These are phyloP conservation scores for Epirrita christyi DNA, from an alignment of 2,888 invertebrate genomes.

Conservation along the genomic window DNA sequence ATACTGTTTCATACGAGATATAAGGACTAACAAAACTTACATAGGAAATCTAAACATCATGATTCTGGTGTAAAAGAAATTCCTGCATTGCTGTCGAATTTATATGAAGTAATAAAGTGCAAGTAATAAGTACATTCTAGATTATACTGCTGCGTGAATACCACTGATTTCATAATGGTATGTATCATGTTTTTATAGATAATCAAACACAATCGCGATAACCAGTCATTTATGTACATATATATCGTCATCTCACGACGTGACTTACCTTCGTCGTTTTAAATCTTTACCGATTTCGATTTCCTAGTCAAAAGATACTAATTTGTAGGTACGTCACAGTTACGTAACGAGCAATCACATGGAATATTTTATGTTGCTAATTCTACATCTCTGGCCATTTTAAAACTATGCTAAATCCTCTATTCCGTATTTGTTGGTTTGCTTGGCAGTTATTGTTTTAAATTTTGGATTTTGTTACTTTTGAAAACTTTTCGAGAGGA, in stretches of 20 bases:
- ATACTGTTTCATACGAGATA: too few species aligned
- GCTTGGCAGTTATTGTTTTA: not conserved
- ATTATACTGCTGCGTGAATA: not conserved
- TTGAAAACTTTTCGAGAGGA: too few species aligned
- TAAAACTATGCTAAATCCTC: not conserved
- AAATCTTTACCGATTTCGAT: constrained; percentile 41
- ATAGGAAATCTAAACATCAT: too few species aligned
- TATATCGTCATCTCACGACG: constrained; percentile 45
- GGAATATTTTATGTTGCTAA: constrained; percentile 28
- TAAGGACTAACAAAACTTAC: too few species aligned
- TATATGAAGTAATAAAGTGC: not conserved
- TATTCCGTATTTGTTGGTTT: not conserved
- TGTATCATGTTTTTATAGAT: constrained; percentile 22
- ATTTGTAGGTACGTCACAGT: constrained; percentile 48
- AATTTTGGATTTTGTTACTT: not conserved
- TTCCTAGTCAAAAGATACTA: constrained; percentile 48
- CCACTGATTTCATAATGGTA: constrained; percentile 13
- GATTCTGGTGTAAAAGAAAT: too few species aligned
- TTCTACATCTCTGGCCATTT: constrained; percentile 20
- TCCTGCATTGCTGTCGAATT: not conserved
- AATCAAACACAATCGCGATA: constrained; percentile 30
- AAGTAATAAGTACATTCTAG: not conserved
- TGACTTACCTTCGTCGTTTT: constrained; percentile 43
- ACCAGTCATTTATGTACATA: constrained; percentile 15
- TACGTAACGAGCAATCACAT: constrained; percentile 42